Evolutionary conservation across 2,888 invertebrate genomes (phyloP), one percentile per base, ranked within the genome.

Genomic region (Eubasilissa splendida): DNA sequence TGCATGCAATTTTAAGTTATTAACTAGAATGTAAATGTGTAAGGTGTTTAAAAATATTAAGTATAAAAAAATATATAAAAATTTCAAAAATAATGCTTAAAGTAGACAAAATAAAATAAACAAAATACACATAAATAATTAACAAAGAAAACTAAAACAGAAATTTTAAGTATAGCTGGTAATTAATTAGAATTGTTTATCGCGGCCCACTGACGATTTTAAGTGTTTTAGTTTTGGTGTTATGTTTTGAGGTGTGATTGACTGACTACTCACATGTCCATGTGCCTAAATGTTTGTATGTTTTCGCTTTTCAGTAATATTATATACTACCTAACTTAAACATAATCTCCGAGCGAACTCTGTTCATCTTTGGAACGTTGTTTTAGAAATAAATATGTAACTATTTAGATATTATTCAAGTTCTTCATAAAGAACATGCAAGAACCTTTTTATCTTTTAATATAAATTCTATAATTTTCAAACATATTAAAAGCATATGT

Each of bases 201-300:
- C 33, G 31, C 63, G 42, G 31, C 63, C 63, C 63, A 63, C 8
- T 68, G 66, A 50, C n/a, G 70, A 31, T 54, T 1, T 58, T 58
- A n/a, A 53, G 70, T 70, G 68, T 70, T 42, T 70, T 70, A 70
- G 70, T 53, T 70, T 70, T 70, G 53, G 71, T 78, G 68, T 80
- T 54, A 65, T 66, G 65, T 77, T 77, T 75, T 50, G 56, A 66
- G 54, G 78, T 81, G 81, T 81, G 78, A 76, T 66, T 31, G n/a
- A 75, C 14, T 79, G 75, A 78, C 70, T 63, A 12, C 59, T 81
- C 75, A 76, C 76, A 78, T 75, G 73, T 81, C 77, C 50, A 71
- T 81, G 81, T 81, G 81, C 81, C 81, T 81, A 78, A 76, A 78
- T 81, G 81, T 79, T 81, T 81, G 63, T 74, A 63, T 78, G 79